Evolutionary conservation across 2,888 invertebrate species (phyloP).

Genomic region (Rhagophthalmus giganteus): DNA sequence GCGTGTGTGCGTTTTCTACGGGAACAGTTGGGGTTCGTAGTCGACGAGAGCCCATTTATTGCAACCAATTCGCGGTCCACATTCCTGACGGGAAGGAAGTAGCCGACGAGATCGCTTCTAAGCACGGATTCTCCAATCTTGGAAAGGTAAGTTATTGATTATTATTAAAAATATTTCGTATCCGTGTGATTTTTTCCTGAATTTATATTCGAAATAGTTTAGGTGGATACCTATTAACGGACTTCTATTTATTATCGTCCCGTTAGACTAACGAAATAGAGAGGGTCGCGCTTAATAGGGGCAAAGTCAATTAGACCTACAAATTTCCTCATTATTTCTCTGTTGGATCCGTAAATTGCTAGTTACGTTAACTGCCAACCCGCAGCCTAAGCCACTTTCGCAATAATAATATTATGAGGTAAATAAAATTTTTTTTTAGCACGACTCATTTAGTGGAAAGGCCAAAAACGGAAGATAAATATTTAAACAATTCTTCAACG

Average conservation of each 20-base stretch:
- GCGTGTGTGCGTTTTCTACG: slow-evolving; percentile 29
- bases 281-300: slow-evolving; percentile 27
- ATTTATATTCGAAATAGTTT: too few species aligned
- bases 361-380: slow-evolving; percentile 15
- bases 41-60: slow-evolving; percentile 60
- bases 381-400: slow-evolving; percentile 1
- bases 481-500: slow-evolving; percentile 5
- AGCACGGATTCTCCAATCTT: slow-evolving; percentile 83
- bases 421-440: neutral
- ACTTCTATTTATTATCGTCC: too few species aligned
- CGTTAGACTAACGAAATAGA: too few species aligned
- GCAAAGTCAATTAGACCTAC: slow-evolving; percentile 28
- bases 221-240: too few species aligned
- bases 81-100: slow-evolving; percentile 71
- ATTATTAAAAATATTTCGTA: too few species aligned
- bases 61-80: slow-evolving; percentile 85
- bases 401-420: neutral
- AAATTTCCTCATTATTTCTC: slow-evolving; percentile 28
- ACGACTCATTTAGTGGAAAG: neutral
- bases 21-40: slow-evolving; percentile 24
- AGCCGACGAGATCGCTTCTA: slow-evolving; percentile 76
- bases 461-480: slow-evolving; percentile 3
- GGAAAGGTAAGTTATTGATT: slow-evolving; percentile 75
- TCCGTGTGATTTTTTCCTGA: too few species aligned
- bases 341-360: slow-evolving; percentile 21